These are phyloP conservation scores for Phocides pigmalion DNA, from an alignment of 1,140 invertebrate species.

Conservation along the genomic window DNA sequence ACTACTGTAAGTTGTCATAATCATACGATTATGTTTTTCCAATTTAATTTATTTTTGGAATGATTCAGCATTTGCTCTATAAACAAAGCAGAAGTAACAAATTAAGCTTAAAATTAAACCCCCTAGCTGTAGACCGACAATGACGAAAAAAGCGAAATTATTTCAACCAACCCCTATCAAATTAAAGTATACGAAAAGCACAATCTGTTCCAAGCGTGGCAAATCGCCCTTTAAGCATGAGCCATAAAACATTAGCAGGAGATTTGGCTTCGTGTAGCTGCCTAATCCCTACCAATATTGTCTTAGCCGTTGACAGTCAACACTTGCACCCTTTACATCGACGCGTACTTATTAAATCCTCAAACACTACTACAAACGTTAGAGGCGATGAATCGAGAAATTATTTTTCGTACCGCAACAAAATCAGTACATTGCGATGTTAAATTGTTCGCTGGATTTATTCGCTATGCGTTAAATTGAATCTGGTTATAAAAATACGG, in stretches of 20 bases:
- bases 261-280: conserved; percentile 55
- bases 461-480: conserved; percentile 29
- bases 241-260: conserved; percentile 61
- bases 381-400: conserved; percentile 16
- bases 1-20: too few relatives aligned
- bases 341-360: conserved; percentile 25
- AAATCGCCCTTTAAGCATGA: conserved; percentile 56
- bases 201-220: conserved; percentile 59
- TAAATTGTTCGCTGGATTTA: conserved; percentile 20
- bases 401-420: conserved; percentile 21
- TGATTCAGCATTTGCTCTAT: neutral
- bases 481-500: conserved; percentile 9
- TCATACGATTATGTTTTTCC: too few relatives aligned
- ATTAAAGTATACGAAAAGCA: conserved; percentile 59
- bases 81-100: neutral
- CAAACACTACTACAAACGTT: conserved; percentile 13
- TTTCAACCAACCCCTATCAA: conserved; percentile 37
- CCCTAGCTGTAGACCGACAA: neutral
- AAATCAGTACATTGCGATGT: conserved; percentile 7
- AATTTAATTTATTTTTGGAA: too few relatives aligned
- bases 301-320: conserved; percentile 33
- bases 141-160: neutral
- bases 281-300: conserved; percentile 48
- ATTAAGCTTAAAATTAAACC: neutral
- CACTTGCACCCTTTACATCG: conserved; percentile 35